Conservation (phyloP, 2,113 vertebrate genomes). For the Redunca redunca region DNA sequence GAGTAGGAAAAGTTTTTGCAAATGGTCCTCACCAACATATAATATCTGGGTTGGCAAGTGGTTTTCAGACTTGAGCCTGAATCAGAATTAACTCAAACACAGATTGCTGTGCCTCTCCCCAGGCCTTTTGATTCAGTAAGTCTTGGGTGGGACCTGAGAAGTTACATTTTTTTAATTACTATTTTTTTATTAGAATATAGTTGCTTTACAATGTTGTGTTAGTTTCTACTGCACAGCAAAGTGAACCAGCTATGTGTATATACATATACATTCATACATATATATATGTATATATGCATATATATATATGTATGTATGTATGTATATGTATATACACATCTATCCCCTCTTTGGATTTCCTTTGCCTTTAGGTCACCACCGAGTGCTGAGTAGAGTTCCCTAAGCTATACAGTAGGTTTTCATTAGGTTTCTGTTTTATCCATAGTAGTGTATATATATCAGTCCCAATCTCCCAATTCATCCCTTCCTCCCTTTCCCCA, state of each 20-base stretch:
- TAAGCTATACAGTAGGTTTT: neutral
- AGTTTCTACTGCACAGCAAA: neutral
- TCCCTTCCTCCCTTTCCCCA: neutral
- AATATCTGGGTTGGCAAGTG: neutral
- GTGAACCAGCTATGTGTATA: neutral
- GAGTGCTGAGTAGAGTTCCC: neutral
- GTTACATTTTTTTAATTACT: neutral
- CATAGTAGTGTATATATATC: neutral
- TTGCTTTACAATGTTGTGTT: neutral
- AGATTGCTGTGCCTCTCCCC: neutral
- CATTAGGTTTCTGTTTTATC: neutral
- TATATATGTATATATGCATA: no score
- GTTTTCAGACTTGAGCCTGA: neutral
- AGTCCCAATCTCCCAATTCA: neutral
- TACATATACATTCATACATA: no score
- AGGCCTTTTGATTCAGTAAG: neutral
- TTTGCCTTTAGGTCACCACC: neutral
- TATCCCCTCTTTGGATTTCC: neutral
- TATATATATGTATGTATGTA: no score
- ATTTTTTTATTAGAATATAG: neutral
- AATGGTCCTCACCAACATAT: neutral
- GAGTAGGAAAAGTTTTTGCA: neutral
- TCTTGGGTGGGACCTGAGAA: neutral
- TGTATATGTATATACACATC: neutral
- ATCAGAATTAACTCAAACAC: neutral